Base-by-base conservation (phyloP, 2,888 invertebrate genomes). In the Cyrtodaria siliqua region DNA sequence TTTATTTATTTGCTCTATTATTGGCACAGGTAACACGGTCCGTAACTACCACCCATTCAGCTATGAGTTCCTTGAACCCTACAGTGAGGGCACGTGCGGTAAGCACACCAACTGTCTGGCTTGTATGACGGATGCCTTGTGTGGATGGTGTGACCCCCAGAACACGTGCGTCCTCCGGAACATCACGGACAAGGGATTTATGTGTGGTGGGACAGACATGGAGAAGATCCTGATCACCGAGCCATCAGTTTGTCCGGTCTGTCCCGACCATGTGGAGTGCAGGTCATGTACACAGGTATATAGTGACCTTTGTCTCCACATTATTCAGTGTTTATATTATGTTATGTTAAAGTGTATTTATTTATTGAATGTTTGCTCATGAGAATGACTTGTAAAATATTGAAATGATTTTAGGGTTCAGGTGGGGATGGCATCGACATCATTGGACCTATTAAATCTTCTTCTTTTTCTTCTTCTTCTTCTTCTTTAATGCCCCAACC, bases 261-360 rank as follows among this genome's bases (percentile, higher is more conserved):
- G 98, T 91, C 96, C 96, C 0, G 97, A 98, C 92, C 96, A 96
- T 92, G 97, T 98, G 60, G 96, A 96, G 59, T 98, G 98, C 92
- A 95, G 96, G 86, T 95, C 96, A 26, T 98, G 98, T 93, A 95
- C 97, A 2, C 94, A 95, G n/a, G 95, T 95, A 47, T 4, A 16
- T 38, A 38, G 40, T 12, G 9, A 38, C 8, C 40, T 12, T 38
- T 38, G n/a, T n/a, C n/a, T n/a, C n/a, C n/a, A n/a, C n/a, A n/a
- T n/a, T n/a, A n/a, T n/a, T n/a, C n/a, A n/a, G n/a, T n/a, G n/a
- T n/a, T n/a, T n/a, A n/a, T n/a, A n/a, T n/a, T n/a, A n/a, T n/a
- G n/a, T n/a, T n/a, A n/a, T n/a, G n/a, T n/a, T n/a, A n/a, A n/a
- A n/a, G n/a, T n/a, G n/a, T n/a, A n/a, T n/a, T n/a, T n/a, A n/a